A percentile compares a stretch with the other conserved stretches of the same genome.
phyloP scores from a whole-genome alignment of 2,888 invertebrate genomes.

The Hirudinaria manillensis region DNA sequence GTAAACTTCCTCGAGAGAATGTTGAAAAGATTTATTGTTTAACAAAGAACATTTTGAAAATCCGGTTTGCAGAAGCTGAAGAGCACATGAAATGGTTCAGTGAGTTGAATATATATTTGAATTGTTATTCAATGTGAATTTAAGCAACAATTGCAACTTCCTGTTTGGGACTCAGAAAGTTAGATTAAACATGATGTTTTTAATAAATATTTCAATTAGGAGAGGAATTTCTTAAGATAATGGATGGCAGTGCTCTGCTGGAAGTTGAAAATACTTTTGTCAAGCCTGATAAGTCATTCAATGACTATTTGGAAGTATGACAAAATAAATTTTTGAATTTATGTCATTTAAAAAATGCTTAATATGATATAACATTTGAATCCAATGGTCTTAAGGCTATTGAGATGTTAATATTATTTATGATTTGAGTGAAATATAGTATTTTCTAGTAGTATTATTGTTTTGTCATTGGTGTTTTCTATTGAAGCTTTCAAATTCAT shows the following conservation, averaged over 20 bases:
- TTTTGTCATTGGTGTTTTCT: neutral
- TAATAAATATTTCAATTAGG: slow-evolving; percentile 29
- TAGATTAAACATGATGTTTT: neutral
- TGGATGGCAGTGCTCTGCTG: slow-evolving; percentile 50
- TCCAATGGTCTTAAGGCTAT: neutral
- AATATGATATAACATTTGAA: too few species aligned
- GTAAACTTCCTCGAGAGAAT: slow-evolving; percentile 49
- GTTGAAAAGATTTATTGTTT: slow-evolving; percentile 44
- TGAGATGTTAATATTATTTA: neutral
- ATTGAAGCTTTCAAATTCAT: neutral
- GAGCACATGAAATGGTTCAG: slow-evolving; percentile 51
- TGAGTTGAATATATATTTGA: slow-evolving; percentile 40
- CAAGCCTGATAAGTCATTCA: slow-evolving; percentile 52
- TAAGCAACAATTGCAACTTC: neutral
- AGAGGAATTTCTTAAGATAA: slow-evolving; percentile 53
- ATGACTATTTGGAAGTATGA: slow-evolving; percentile 52
- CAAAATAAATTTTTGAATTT: slow-evolving; percentile 28
- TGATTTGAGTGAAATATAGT: neutral
- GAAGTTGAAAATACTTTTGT: slow-evolving; percentile 49
- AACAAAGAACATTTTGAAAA: slow-evolving; percentile 47
- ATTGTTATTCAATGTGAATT: neutral
- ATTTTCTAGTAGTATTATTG: neutral
- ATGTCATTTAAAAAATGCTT: too few species aligned
- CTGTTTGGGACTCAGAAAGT: neutral
- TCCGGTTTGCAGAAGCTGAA: slow-evolving; percentile 50